Evolutionary conservation across 2,113 vertebrate species (phyloP).

Genomic region (Turdus rufiventris): DNA sequence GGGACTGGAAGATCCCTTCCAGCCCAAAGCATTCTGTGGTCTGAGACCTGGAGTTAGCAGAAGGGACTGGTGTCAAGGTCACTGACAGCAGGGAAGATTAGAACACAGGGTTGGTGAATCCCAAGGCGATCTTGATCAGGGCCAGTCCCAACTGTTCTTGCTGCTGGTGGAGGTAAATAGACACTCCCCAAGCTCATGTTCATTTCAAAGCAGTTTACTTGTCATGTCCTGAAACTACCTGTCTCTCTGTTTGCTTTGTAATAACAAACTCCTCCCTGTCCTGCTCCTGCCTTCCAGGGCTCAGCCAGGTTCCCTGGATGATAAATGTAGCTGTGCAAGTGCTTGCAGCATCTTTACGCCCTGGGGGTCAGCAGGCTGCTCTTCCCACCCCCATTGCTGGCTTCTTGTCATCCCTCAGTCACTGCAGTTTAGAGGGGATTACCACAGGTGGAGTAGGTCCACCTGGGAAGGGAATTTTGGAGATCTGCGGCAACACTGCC

Average conservation of each 20-base stretch:
- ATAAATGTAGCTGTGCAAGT: not conserved
- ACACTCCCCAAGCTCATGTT: not conserved
- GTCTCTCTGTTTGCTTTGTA: not conserved
- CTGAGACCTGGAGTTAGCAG: fast-evolving
- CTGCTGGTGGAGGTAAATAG: not conserved
- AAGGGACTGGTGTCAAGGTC: not conserved
- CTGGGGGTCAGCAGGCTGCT: not conserved
- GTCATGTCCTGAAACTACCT: not conserved
- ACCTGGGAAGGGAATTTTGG: not conserved
- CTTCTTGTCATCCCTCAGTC: not conserved
- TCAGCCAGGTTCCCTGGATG: not conserved
- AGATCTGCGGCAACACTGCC: fast-evolving
- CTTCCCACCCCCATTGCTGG: not conserved
- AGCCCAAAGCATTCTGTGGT: not conserved
- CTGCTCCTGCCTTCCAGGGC: not conserved
- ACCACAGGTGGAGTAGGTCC: not conserved
- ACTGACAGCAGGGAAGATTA: not conserved
- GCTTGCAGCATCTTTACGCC: not conserved
- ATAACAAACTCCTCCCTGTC: not conserved
- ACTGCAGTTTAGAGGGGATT: not conserved
- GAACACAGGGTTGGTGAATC: not conserved
- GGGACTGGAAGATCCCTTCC: not conserved
- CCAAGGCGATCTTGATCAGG: not conserved
- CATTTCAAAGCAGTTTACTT: not conserved
- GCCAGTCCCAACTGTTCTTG: not conserved